Conservation (phyloP, 2,888 invertebrate species). For the Epinotia nisella region DNA sequence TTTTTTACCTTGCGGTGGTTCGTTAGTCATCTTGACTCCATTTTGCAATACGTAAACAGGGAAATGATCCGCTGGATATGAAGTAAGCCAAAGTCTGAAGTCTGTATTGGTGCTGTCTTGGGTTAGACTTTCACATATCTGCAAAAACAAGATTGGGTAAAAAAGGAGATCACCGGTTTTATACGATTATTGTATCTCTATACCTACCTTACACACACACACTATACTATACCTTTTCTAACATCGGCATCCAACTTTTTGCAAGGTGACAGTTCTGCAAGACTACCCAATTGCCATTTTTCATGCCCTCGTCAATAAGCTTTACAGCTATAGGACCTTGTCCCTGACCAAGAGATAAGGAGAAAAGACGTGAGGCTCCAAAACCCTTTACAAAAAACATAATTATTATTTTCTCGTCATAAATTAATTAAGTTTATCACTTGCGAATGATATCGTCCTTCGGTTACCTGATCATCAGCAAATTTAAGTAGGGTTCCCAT, state of each 20-base stretch:
- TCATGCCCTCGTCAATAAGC: constrained; percentile 93
- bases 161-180: neutral
- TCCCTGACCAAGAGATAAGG: constrained; percentile 96
- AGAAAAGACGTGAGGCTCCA: constrained; percentile 90
- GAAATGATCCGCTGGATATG: constrained; percentile 96
- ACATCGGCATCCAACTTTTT: constrained; percentile 96
- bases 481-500: constrained; percentile 95
- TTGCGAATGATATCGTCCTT: neutral
- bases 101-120: constrained; percentile 94
- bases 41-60: constrained; percentile 96
- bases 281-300: constrained; percentile 95
- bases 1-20: constrained; percentile 92
- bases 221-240: constrained; percentile 92
- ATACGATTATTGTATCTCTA: neutral
- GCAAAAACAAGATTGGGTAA: constrained; percentile 40
- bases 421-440: neutral
- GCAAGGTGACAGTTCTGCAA: constrained; percentile 98
- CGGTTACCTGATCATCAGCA: constrained; percentile 91
- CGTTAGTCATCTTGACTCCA: constrained; percentile 98
- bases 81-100: constrained; percentile 97
- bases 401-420: neutral
- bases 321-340: constrained; percentile 95
- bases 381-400: constrained; percentile 83
- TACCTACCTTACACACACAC: too few relatives aligned
- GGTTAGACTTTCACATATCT: constrained; percentile 93